Percentiles rank a stretch among this genome's conserved stretches.
Evolutionary conservation across 2,113 vertebrate genomes (phyloP).

Genomic region (Osmerus mordax): DNA sequence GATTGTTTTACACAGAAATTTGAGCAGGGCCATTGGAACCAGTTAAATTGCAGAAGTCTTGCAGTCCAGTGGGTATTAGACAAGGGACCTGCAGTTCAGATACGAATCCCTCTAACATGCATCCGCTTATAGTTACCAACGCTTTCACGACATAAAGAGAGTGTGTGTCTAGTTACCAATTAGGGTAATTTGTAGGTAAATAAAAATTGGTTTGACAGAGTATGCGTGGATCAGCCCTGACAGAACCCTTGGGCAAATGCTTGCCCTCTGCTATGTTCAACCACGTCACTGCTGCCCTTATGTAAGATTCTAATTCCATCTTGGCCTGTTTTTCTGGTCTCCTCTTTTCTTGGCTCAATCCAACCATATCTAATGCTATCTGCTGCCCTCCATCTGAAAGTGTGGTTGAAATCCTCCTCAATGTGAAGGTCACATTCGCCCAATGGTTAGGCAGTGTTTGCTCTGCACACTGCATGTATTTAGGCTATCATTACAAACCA

Average conservation of each 20-base stretch:
- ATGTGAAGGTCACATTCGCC: constrained; percentile 29
- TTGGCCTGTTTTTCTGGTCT: constrained; percentile 23
- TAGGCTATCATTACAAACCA: not conserved
- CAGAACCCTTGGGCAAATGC: constrained; percentile 30
- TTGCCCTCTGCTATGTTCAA: not conserved
- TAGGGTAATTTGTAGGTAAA: constrained; percentile 48
- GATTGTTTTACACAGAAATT: no score
- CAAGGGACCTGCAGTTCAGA: no score
- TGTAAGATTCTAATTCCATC: constrained; percentile 48
- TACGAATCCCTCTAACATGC: no score
- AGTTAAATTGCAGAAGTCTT: no score
- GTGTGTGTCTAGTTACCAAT: constrained; percentile 39
- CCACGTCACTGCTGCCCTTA: constrained; percentile 44
- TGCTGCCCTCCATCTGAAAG: not conserved
- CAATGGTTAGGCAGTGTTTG: constrained; percentile 10
- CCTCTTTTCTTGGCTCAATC: not conserved
- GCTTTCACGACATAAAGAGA: constrained; percentile 7
- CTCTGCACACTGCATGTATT: not conserved
- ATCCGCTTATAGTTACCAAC: no score
- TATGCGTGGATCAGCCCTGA: constrained; percentile 8
- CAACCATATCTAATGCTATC: not conserved
- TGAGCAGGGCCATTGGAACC: no score
- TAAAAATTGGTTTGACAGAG: constrained; percentile 42
- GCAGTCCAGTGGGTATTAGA: no score
- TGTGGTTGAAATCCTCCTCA: not conserved